Base-by-base conservation (phyloP, 2,888 invertebrate genomes). In the Punctoribates punctum region DNA sequence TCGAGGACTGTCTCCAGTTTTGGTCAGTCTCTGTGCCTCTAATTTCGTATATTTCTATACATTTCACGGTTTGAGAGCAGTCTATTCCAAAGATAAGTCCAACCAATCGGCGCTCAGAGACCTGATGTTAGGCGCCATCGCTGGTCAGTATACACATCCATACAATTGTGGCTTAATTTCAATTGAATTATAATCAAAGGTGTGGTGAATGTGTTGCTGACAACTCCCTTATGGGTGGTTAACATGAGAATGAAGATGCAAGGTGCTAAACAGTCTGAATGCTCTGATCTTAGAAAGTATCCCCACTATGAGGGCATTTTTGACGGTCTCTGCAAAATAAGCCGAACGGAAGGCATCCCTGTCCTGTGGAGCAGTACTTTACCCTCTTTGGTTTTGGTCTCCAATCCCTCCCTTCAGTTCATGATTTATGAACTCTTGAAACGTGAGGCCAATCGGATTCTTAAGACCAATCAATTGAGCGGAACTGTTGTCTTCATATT, bases 161-260 rank as follows among this genome's bases (percentile, higher is more conserved):
- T n/a, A n/a, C n/a, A n/a, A n/a, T n/a, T n/a, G n/a, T n/a, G n/a
- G n/a, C n/a, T n/a, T n/a, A n/a, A n/a, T n/a, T n/a, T 48, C 5
- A 23, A 57, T 57, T 11, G 57, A 1, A 23, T 57, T 23, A 8
- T 23, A 57, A 5, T 5, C 6, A 65, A 29, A 65, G 65, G 87
- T 65, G 87, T 90, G 74, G 86, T 92, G 20, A 94, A 94, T 86
- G 95, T 95, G 3, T 83, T 95, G 29, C 83, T 89, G 15, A 95
- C 95, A 34, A 93, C 92, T 25, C 96, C 95, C 0, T 86, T 96
- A 42, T 95, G 95, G 95, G 94, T 95, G 67, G 94, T 93, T 0
- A 94, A 94, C 82, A 93, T 93, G 8, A 87, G 94, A 79, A 86
- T 95, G 82, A 94, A 94, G 85, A 88, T 94, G 85, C 89, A 90